Evolutionary conservation across 2,113 vertebrate genomes (phyloP), one percentile per base, ranked within the genome.

Genomic region (Crocuta crocuta): DNA sequence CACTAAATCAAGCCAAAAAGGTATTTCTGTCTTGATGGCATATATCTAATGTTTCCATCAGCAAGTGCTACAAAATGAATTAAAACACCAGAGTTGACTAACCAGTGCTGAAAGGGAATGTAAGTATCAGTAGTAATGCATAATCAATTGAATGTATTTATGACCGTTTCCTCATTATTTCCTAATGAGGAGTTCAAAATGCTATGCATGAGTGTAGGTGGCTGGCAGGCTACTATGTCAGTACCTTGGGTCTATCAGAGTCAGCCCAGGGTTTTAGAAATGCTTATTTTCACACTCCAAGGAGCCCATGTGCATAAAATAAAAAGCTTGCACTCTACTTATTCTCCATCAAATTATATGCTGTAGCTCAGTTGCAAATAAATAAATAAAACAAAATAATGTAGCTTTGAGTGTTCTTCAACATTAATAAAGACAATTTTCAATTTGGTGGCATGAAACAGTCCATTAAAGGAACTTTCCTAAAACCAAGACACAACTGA

Each of bases 131-230:
- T 89, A 84, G 86, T 91, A 96, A 87, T 93, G 89, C 19, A 93
- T 90, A 96, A 98, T 97, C 96, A 98, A 88, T 84, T 80, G 63
- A 95, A 96, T 84, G 65, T 92, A 95, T 97, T 97, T 97, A 97
- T 95, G 95, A 97, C 91, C 80, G 43, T 92, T 88, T 50, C 58
- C 80, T 97, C 70, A 94, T 98, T 98, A 96, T 97, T 95, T 97
- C 61, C 83, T 96, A 96, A 97, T 96, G 89, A 96, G 70, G 78
- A 97, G 33, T 92, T 97, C 92, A 88, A 97, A 87, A 96, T 23
- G 70, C 90, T 96, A 89, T 85, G 80, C 35, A 95, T 95, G 89
- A 63, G 33, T 76, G 33, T 96, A 71, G 80, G 35, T 43, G 31
- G 61, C 45, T 95, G 79, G 70, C 55, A 96, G 74, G 48, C 55